Evolutionary conservation across 2,797 vertebrate species (phyloP).

Genomic region (Carapus acus): DNA sequence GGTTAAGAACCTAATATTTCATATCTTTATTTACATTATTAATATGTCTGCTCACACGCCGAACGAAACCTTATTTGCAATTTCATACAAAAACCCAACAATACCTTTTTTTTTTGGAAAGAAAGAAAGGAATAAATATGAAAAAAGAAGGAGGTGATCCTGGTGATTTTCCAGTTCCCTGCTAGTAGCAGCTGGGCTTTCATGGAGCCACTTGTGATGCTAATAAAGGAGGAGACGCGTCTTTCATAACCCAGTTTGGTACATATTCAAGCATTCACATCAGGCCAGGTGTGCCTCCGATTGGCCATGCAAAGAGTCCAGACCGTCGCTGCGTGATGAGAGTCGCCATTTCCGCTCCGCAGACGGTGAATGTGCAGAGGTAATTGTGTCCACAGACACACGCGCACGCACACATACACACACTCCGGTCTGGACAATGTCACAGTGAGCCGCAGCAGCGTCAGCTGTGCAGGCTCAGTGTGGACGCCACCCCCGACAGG

Average conservation of each 20-base stretch:
- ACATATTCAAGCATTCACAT: constrained; percentile 68
- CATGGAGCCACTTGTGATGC: constrained; percentile 64
- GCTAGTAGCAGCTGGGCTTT: constrained; percentile 66
- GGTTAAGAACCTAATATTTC: constrained; percentile 51
- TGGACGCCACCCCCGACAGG: constrained; percentile 49
- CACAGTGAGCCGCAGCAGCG: constrained; percentile 51
- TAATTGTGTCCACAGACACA: constrained; percentile 41
- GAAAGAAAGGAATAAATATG: constrained; percentile 63
- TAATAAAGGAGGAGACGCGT: constrained; percentile 60
- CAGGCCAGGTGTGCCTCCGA: constrained; percentile 69
- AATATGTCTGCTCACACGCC: constrained; percentile 51
- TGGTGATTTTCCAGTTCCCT: constrained; percentile 53
- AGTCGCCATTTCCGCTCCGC: constrained; percentile 46
- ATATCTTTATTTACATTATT: constrained; percentile 69
- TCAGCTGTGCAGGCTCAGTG: constrained; percentile 45
- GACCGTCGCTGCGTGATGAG: constrained; percentile 29
- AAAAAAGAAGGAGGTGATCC: constrained; percentile 59
- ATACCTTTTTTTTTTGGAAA: constrained; percentile 62
- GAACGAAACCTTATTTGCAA: constrained; percentile 66
- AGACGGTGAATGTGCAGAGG: constrained; percentile 53
- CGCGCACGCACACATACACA: too few species aligned
- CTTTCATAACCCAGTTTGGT: constrained; percentile 62
- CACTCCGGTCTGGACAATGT: constrained; percentile 32
- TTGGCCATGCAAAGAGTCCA: constrained; percentile 70
- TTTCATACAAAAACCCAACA: constrained; percentile 69